A percentile compares a stretch with the other conserved stretches of the same genome.
phyloP scores from a whole-genome alignment of 2,797 vertebrate species.

The Micromesistius poutassou region DNA sequence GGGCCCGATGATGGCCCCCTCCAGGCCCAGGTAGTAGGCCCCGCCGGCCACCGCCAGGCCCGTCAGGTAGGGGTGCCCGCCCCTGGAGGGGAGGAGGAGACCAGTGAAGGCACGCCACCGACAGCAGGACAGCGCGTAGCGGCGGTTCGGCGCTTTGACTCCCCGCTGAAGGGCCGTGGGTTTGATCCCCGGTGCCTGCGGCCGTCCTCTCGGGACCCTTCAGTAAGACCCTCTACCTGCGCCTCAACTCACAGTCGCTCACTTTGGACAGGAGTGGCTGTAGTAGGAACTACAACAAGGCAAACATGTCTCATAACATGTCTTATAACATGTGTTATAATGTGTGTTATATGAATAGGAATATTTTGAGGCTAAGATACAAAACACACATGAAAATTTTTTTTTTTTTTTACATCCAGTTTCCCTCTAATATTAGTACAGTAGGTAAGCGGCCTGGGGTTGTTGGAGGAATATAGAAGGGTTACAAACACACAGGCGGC shows the following conservation, averaged over 20 bases:
- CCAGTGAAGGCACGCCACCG: neutral
- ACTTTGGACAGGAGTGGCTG: neutral
- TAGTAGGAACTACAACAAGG: neutral
- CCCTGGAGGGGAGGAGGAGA: constrained; percentile 65
- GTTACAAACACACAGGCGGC: neutral
- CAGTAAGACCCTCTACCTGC: too few species aligned
- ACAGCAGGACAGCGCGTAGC: neutral
- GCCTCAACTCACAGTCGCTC: neutral
- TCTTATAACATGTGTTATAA: too few species aligned
- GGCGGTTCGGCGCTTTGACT: neutral
- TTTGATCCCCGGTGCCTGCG: neutral
- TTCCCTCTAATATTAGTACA: neutral
- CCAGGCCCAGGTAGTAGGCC: constrained; percentile 93
- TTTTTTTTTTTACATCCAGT: too few species aligned
- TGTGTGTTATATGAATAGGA: neutral
- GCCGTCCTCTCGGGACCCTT: too few species aligned
- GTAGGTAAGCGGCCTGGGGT: neutral
- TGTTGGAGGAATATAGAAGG: neutral
- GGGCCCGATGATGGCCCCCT: constrained; percentile 97
- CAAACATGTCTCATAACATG: too few species aligned
- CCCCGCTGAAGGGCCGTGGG: neutral
- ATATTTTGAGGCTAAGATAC: neutral
- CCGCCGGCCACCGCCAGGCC: constrained; percentile 95
- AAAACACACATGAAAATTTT: neutral
- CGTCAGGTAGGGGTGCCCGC: constrained; percentile 95